Conservation (phyloP, 2,888 invertebrate genomes). For the Bibio marci region DNA sequence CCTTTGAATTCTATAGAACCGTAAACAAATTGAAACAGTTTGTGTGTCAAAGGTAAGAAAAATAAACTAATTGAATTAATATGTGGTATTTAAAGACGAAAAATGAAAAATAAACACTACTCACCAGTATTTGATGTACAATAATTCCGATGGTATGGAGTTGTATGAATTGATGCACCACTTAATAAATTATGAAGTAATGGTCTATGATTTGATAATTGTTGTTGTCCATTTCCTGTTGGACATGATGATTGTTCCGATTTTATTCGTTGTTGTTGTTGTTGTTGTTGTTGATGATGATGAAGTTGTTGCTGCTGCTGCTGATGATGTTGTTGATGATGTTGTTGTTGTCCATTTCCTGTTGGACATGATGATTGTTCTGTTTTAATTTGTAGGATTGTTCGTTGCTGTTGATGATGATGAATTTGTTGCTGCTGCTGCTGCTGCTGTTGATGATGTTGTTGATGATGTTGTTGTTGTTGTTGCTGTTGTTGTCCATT, state of each 20-base stretch:
- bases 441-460: slow-evolving; percentile 8
- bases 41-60: too few species aligned
- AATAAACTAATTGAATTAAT: too few species aligned
- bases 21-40: too few species aligned
- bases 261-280: slow-evolving; percentile 10
- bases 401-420: slow-evolving; percentile 9
- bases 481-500: slow-evolving; percentile 14
- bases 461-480: slow-evolving; percentile 7
- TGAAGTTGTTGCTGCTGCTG: slow-evolving; percentile 6
- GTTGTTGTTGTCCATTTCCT: slow-evolving; percentile 14
- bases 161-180: slow-evolving; percentile 28
- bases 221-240: slow-evolving; percentile 11
- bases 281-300: slow-evolving; percentile 14
- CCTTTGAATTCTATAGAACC: too few species aligned
- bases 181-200: slow-evolving; percentile 28
- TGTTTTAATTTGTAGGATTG: too few species aligned
- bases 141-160: slow-evolving; percentile 29
- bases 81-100: too few species aligned
- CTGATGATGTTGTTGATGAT: slow-evolving; percentile 10
- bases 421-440: slow-evolving; percentile 15
- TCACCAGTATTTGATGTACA: slow-evolving; percentile 30
- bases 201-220: slow-evolving; percentile 20
- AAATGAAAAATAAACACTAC: too few species aligned
- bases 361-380: slow-evolving; percentile 1
- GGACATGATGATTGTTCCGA: slow-evolving; percentile 11